Base-by-base conservation (phyloP, 2,888 invertebrate genomes). In the Caenorhabditis wallacei region DNA sequence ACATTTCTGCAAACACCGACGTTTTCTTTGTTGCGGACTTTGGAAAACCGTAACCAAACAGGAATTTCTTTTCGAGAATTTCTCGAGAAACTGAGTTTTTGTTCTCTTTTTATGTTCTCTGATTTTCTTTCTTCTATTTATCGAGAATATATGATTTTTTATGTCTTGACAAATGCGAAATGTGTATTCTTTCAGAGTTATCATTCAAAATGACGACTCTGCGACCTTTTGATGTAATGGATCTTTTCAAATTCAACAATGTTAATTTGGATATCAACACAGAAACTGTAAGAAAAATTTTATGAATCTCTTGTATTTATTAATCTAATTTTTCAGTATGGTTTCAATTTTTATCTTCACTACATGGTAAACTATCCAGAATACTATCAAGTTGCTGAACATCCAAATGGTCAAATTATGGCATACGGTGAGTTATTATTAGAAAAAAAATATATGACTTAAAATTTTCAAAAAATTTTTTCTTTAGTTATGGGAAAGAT, bases 341-440 rank as follows among this genome's bases (percentile, higher is more conserved):
- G 93, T 7, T 86, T 93, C 63, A 91, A 93, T 53, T 99, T 99
- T 93, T 99, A 99, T 92, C 96, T 98, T 93, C 97, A 97, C 92
- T 99, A 99, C 93, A 57, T 98, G 92, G 96, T 97, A 11, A 96
- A 97, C 92, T 98, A 98, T 98, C 98, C 98, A 0, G 98, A 99
- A 93, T 98, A 97, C 93, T 98, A 98, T 93, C 96, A 97, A 94
- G 96, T 97, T 20, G 97, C 97, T 2, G 98, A 98, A 94, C 96
- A 97, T 20, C 96, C 97, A 4, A 95, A 95, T 92, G 98, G 97
- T 3, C 95, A 96, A 93, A 96, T 98, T 82, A 98, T 99, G 97
- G 99, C 98, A 85, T 99, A 99, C 92, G 98, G 98, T 98, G 94
- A 94, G 95, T 61, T 24, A 3, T 54, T 46, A 48, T n/a, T n/a